Conservation (phyloP, 2,113 vertebrate species). For the Sebastes schlegelii region DNA sequence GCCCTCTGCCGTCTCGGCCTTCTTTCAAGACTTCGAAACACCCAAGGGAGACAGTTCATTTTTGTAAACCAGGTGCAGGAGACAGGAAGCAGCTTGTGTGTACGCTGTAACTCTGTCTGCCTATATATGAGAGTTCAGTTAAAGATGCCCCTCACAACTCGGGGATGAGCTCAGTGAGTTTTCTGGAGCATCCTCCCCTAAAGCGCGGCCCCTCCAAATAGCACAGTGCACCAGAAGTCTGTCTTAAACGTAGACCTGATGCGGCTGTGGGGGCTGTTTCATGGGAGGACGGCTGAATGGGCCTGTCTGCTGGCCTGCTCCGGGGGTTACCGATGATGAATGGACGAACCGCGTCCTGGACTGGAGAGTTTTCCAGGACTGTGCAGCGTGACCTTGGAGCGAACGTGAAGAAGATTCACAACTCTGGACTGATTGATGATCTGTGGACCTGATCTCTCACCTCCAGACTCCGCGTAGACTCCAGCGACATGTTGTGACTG, state of each 20-base stretch:
- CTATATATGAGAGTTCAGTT: slow-evolving; percentile 32
- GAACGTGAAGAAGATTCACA: slow-evolving; percentile 30
- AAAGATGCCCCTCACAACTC: slow-evolving; percentile 16
- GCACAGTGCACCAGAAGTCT: slow-evolving; percentile 12
- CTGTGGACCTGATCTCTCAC: slow-evolving; percentile 48
- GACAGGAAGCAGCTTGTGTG: slow-evolving; percentile 32
- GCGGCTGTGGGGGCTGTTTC: slow-evolving; percentile 12
- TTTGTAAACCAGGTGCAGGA: slow-evolving; percentile 50
- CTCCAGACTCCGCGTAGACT: slow-evolving; percentile 7
- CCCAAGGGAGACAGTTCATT: slow-evolving; percentile 51
- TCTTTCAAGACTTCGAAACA: slow-evolving; percentile 39
- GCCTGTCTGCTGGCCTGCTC: slow-evolving; percentile 43
- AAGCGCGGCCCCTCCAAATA: slow-evolving; percentile 39
- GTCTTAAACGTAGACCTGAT: slow-evolving; percentile 3
- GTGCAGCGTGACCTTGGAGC: slow-evolving; percentile 58
- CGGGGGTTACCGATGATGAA: slow-evolving; percentile 66
- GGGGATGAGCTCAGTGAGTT: slow-evolving; percentile 47
- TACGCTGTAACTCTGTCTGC: slow-evolving; percentile 24
- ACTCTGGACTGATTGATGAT: slow-evolving; percentile 59
- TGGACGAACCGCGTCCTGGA: slow-evolving; percentile 47
- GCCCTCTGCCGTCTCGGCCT: slow-evolving; percentile 36
- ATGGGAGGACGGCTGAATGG: slow-evolving; percentile 14
- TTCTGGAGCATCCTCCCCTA: slow-evolving; percentile 54
- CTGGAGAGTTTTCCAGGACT: slow-evolving; percentile 42
- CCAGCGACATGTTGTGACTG: not conserved